These are phyloP conservation scores for Drosophila virilis DNA, from an alignment of 1,140 invertebrate species.

Conservation along the genomic window DNA sequence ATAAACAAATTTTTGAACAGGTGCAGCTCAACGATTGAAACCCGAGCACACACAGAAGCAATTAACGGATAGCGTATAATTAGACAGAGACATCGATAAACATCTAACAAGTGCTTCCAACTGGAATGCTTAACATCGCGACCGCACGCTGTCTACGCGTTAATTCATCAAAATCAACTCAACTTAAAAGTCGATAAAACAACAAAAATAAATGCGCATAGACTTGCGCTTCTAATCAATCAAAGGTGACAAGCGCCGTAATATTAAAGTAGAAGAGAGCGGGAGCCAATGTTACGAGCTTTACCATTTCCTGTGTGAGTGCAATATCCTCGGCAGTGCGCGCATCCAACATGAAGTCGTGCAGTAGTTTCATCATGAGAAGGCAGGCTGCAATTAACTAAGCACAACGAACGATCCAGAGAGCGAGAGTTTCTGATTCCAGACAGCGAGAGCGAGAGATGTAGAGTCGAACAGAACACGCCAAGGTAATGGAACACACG, in stretches of 20 bases:
- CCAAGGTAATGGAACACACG: constrained; percentile 13
- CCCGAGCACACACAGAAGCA: background rate
- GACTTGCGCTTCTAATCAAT: constrained; percentile 33
- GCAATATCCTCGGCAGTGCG: constrained; percentile 79
- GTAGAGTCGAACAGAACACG: background rate
- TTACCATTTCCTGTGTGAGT: constrained; percentile 84
- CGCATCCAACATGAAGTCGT: constrained; percentile 80
- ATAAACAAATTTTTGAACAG: background rate
- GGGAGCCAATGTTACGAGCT: constrained; percentile 7
- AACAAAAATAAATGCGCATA: constrained; percentile 1
- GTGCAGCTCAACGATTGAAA: background rate
- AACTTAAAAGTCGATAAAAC: constrained; percentile 13
- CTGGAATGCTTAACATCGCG: background rate
- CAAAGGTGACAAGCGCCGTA: constrained; percentile 27
- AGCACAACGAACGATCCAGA: constrained; percentile 54
- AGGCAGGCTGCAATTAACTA: constrained; percentile 36
- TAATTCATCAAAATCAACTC: constrained; percentile 13
- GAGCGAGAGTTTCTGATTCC: constrained; percentile 27
- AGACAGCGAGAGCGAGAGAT: constrained; percentile 16
- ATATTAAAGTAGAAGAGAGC: constrained; percentile 1
- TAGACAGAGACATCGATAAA: constrained; percentile 2
- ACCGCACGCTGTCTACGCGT: background rate
- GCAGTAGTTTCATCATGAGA: constrained; percentile 83
- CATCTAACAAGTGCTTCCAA: background rate
- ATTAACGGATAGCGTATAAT: constrained; percentile 17